Evolutionary conservation across 2,888 invertebrate species (phyloP).

Genomic region (Clanis bilineata): DNA sequence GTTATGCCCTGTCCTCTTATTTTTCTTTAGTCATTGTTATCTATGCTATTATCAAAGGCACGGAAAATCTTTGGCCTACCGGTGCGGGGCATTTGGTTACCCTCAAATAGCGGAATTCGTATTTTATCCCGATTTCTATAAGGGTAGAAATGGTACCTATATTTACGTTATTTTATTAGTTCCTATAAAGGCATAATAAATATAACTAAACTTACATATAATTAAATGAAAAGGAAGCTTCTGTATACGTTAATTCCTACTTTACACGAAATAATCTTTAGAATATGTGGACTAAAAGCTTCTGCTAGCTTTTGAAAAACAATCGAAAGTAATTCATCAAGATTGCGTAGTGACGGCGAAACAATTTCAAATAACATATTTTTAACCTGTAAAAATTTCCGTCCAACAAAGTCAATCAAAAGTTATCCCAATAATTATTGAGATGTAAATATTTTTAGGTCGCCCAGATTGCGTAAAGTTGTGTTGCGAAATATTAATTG

Average conservation of each 20-base stretch:
- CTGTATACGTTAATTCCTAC: too few relatives aligned
- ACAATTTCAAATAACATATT: neutral
- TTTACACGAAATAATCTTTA: too few relatives aligned
- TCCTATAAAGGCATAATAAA: neutral
- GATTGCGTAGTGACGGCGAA: neutral
- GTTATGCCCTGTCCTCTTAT: too few relatives aligned
- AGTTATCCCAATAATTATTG: neutral
- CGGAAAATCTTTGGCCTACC: neutral
- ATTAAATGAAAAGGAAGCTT: too few relatives aligned
- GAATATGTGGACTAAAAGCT: too few relatives aligned
- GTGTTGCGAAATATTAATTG: neutral
- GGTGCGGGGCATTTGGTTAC: neutral
- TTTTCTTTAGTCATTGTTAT: too few relatives aligned
- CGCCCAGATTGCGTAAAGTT: neutral
- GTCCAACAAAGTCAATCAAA: neutral
- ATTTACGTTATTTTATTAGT: neutral
- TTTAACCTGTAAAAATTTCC: neutral
- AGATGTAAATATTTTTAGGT: neutral
- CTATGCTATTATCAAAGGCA: constrained; percentile 5
- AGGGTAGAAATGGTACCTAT: neutral
- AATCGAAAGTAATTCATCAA: too few relatives aligned
- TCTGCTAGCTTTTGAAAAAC: too few relatives aligned
- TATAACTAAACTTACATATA: too few relatives aligned
- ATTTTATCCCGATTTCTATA: neutral
- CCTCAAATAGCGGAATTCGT: neutral